Percentiles rank a stretch among this genome's conserved stretches.
Conservation (phyloP, 2,797 vertebrate species). For the Sylvilagus floridanus region DNA sequence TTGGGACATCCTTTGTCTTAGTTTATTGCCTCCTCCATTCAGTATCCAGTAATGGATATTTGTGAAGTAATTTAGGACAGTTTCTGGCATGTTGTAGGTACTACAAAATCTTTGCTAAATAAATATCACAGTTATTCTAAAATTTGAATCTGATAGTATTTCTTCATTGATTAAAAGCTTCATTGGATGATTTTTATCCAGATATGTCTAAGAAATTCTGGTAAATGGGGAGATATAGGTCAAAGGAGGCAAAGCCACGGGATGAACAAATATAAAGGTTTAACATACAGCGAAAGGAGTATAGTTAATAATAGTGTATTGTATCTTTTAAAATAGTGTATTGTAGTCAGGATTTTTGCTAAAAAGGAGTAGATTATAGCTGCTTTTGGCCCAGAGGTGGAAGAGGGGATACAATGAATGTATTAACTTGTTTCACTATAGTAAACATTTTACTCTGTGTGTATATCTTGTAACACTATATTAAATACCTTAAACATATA, state of each 20-base stretch:
- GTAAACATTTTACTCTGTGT: background rate
- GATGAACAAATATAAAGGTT: background rate
- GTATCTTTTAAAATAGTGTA: no score
- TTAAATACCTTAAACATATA: background rate
- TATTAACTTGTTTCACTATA: background rate
- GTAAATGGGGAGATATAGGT: background rate
- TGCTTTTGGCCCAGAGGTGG: background rate
- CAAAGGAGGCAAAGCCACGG: background rate
- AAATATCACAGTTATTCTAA: constrained; percentile 51
- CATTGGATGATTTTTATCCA: constrained; percentile 43
- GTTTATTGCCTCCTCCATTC: constrained; percentile 38
- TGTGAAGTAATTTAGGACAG: constrained; percentile 48
- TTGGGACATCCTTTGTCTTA: background rate
- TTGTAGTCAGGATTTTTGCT: background rate
- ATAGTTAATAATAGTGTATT: background rate
- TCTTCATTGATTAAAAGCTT: constrained; percentile 57
- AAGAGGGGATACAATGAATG: background rate
- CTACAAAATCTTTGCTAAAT: constrained; percentile 55
- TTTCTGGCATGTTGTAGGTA: background rate
- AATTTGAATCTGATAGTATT: constrained; percentile 41
- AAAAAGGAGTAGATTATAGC: background rate
- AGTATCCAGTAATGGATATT: constrained; percentile 46
- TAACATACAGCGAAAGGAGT: background rate
- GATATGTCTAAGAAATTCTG: constrained; percentile 14
- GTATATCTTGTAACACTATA: background rate